Base-by-base conservation (phyloP, 2,113 vertebrate genomes). In the Oryzias woworae region DNA sequence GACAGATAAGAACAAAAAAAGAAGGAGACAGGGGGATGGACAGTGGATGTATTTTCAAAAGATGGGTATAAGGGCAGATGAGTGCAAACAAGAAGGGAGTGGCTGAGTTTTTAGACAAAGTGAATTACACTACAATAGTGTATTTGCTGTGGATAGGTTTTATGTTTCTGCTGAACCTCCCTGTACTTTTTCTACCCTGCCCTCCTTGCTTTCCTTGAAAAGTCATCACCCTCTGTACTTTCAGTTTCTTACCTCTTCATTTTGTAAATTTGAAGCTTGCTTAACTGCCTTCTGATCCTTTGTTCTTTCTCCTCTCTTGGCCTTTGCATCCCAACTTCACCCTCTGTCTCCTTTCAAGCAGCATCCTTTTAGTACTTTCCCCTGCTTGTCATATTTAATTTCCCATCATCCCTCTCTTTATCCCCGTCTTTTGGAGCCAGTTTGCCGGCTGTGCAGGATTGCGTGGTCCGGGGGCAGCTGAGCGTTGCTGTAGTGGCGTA, bases 401-500 rank as follows among this genome's bases (percentile, higher is more conserved):
- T 44, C 17, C 59, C 20, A 5, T 58, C 58, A 28, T 43, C 20
- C 44, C 63, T 47, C 18, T 51, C 53, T 57, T 49, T 60, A 42
- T 65, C 46, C 52, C 56, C 56, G 60, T 73, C 62, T 55, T 63
- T 74, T 16, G 49, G 58, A 67, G 75, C 81, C 80, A 84, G 83
- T 79, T 83, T 82, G 78, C 85, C 65, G 75, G 69, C 77, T 83
- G 52, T 73, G 80, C 73, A 66, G 66, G 66, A 66, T 76, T 72
- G 72, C 43, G 53, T 59, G 78, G 85, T 81, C 71, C 72, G 66
- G 74, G 82, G 70, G 85, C 85, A 87, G 71, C 64, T 83, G 77
- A 88, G 88, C 85, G 75, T 86, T 83, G 73, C 77, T 89, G 87
- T 90, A 90, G 84, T 90, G 87, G 86, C 88, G 89, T 77, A 77